Evolutionary conservation across 2,113 vertebrate species (phyloP).

Genomic region (Electrona antarctica): DNA sequence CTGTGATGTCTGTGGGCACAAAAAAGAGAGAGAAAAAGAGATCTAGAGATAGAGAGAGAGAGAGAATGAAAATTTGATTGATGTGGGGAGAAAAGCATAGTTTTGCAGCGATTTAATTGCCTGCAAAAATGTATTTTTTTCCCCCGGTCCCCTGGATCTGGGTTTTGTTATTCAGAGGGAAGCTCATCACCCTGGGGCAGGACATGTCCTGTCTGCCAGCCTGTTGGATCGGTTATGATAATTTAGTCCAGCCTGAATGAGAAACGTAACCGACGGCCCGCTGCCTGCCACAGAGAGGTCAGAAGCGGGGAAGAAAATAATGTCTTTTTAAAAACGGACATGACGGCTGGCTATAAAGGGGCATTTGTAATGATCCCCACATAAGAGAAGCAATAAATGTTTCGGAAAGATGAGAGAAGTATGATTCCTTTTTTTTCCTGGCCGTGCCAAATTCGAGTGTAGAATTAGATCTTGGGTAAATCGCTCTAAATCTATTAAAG

Average conservation of each 20-base stretch:
- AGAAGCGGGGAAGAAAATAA: constrained; percentile 7
- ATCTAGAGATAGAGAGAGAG: background rate
- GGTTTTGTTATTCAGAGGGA: constrained; percentile 51
- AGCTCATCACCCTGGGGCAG: constrained; percentile 41
- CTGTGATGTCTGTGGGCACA: background rate
- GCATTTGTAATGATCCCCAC: constrained; percentile 12
- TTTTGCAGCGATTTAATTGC: constrained; percentile 38
- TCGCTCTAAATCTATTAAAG: constrained; percentile 24
- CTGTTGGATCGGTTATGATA: constrained; percentile 53
- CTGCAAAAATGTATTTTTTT: constrained; percentile 27
- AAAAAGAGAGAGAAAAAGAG: background rate
- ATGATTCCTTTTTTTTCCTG: too few species aligned
- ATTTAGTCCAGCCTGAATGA: constrained; percentile 35
- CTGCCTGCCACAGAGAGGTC: constrained; percentile 37
- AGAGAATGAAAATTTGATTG: background rate
- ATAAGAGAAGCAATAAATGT: constrained; percentile 11
- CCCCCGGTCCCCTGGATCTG: constrained; percentile 20
- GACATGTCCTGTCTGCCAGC: constrained; percentile 52
- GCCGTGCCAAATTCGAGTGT: background rate
- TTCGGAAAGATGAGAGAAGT: background rate
- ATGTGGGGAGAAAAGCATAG: constrained; percentile 13
- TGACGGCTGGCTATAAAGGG: constrained; percentile 20
- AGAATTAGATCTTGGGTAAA: constrained; percentile 24
- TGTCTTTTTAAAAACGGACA: constrained; percentile 35
- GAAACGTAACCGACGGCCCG: constrained; percentile 41